Conservation (phyloP, 37 sponge, comb jelly and placozoan species). For the Eunapius fragilis region DNA sequence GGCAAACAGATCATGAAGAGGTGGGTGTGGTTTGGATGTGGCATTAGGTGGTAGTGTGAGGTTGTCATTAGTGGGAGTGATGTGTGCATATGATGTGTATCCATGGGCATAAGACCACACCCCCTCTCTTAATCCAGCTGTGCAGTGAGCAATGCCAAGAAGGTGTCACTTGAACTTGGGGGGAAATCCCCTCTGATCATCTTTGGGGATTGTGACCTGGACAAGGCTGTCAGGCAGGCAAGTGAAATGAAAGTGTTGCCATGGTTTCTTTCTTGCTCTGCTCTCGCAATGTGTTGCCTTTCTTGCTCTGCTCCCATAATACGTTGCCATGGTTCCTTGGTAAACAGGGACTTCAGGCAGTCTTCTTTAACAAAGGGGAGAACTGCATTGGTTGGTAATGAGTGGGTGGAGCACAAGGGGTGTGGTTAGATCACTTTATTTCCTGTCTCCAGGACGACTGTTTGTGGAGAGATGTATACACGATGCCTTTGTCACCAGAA, state of each 20-base stretch:
- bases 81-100: not conserved
- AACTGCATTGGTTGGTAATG: constrained; percentile 93
- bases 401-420: not conserved
- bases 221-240: constrained; percentile 89
- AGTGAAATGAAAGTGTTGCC: not conserved
- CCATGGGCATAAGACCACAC: no score
- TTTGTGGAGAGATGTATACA: constrained; percentile 91
- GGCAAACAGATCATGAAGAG: constrained; percentile 91
- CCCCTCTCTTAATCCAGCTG: constrained; percentile 16
- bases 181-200: constrained; percentile 96
- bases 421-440: not conserved
- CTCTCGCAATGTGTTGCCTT: no score
- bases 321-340: not conserved
- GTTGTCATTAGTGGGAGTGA: no score
- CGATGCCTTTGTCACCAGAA: constrained; percentile 83
- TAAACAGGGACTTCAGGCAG: constrained; percentile 70
- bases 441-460: constrained; percentile 64
- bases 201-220: constrained; percentile 88
- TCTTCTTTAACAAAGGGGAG: constrained; percentile 97
- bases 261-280: not conserved
- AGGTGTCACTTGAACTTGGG: constrained; percentile 91
- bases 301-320: not conserved
- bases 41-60: no score
- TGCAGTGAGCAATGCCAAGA: constrained; percentile 90
- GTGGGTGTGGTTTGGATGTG: not conserved